Conservation (phyloP, 1,140 invertebrate species). For the Calliopsis andreniformis region DNA sequence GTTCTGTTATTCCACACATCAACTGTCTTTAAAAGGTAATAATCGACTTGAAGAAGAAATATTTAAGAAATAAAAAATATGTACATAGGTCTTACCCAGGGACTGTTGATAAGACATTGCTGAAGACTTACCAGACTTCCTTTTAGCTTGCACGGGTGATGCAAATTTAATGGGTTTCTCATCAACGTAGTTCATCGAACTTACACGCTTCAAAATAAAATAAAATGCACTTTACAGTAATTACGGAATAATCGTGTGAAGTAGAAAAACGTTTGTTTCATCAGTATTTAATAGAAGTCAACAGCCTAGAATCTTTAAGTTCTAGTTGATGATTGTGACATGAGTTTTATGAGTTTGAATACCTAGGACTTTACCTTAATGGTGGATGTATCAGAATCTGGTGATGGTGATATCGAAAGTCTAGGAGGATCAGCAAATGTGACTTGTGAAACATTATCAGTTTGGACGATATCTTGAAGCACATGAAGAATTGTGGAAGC, state of each 20-base stretch:
- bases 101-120: background rate
- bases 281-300: no score
- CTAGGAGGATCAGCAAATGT: conserved; percentile 6
- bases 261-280: no score
- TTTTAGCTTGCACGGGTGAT: conserved; percentile 53
- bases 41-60: background rate
- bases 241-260: no score
- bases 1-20: no score
- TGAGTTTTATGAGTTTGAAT: no score
- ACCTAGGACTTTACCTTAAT: conserved; percentile 19
- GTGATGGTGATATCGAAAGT: background rate
- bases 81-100: background rate
- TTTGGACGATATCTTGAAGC: conserved; percentile 65
- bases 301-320: no score
- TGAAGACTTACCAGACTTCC: conserved; percentile 42
- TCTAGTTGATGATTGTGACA: no score
- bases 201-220: conserved; percentile 26
- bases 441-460: background rate
- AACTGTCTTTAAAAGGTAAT: no score
- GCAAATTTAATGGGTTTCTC: conserved; percentile 51
- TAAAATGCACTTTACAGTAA: no score
- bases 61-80: background rate
- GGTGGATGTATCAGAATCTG: conserved; percentile 5
- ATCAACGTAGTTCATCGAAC: conserved; percentile 57
- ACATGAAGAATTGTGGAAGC: conserved; percentile 68